phyloP scores from a whole-genome alignment of 2,888 invertebrate species.

The Agrochola circellaris region DNA sequence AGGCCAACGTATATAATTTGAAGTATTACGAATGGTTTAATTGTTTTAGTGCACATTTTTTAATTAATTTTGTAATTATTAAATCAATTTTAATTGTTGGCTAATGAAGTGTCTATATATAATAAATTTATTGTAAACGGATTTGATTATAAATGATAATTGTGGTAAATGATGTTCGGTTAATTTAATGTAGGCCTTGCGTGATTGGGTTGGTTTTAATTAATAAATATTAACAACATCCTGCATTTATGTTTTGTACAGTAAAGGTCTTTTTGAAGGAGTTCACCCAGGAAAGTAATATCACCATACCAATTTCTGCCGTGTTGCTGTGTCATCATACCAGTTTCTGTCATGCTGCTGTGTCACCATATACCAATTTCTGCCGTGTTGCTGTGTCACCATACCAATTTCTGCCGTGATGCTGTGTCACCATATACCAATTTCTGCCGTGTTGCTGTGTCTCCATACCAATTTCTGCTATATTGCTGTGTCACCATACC shows the following conservation, averaged over 20 bases:
- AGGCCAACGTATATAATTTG: slow-evolving; percentile 30
- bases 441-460: too few relatives aligned
- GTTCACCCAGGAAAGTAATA: neutral
- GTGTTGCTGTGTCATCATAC: too few relatives aligned
- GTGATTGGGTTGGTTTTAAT: slow-evolving; percentile 20
- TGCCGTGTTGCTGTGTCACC: too few relatives aligned
- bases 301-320: neutral
- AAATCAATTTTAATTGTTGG: slow-evolving; percentile 5
- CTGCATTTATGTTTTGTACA: neutral
- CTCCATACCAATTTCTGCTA: too few relatives aligned
- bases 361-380: too few relatives aligned
- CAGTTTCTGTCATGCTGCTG: neutral
- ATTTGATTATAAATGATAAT: slow-evolving; percentile 35
- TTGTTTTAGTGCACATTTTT: neutral
- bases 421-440: too few relatives aligned
- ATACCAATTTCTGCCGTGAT: too few relatives aligned
- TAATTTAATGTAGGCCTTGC: slow-evolving; percentile 25
- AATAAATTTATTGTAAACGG: slow-evolving; percentile 9
- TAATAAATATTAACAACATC: slow-evolving; percentile 7
- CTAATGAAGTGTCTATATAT: slow-evolving; percentile 23
- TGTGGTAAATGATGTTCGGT: slow-evolving; percentile 7
- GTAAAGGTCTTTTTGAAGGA: neutral
- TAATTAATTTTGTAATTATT: slow-evolving; percentile 5
- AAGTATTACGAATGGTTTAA: slow-evolving; percentile 5
- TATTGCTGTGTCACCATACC: neutral